A percentile compares a stretch with the other conserved stretches of the same genome.
Conservation (phyloP, 1,140 invertebrate species). For the Drosophila parabipectinata region DNA sequence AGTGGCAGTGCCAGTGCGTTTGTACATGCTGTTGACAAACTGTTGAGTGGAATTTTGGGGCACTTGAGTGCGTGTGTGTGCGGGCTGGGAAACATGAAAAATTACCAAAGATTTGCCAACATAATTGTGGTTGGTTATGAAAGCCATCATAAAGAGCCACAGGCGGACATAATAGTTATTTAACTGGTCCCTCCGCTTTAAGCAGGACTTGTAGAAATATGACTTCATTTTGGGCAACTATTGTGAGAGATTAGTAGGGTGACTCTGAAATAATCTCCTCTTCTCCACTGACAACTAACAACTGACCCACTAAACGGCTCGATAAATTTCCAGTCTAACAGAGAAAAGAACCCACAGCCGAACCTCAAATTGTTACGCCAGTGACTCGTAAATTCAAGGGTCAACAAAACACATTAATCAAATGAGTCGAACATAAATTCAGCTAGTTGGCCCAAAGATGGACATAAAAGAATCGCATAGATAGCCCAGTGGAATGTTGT, state of each 20-base stretch:
- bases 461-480: conserved; percentile 40
- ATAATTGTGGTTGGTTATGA: conserved; percentile 61
- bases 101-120: conserved; percentile 63
- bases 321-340: conserved; percentile 48
- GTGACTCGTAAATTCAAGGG: conserved; percentile 47
- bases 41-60: conserved; percentile 68
- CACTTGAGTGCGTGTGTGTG: conserved; percentile 5
- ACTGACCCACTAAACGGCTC: conserved; percentile 55
- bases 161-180: conserved; percentile 36
- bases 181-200: conserved; percentile 12
- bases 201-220: neutral
- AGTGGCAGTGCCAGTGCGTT: conserved; percentile 9
- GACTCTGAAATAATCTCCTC: conserved; percentile 1
- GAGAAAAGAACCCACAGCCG: conserved; percentile 9
- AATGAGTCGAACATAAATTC: conserved; percentile 70
- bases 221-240: neutral
- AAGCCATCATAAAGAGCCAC: conserved; percentile 30
- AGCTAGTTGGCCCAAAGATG: conserved; percentile 40
- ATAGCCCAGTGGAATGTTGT: conserved; percentile 35
- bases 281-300: conserved; percentile 23
- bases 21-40: conserved; percentile 58
- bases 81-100: conserved; percentile 56
- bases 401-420: conserved; percentile 60
- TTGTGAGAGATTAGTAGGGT: conserved; percentile 32
- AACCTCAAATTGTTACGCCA: conserved; percentile 49